These are phyloP conservation scores for Trachelus iudaicus DNA, from an alignment of 2,888 invertebrate genomes.

Conservation along the genomic window DNA sequence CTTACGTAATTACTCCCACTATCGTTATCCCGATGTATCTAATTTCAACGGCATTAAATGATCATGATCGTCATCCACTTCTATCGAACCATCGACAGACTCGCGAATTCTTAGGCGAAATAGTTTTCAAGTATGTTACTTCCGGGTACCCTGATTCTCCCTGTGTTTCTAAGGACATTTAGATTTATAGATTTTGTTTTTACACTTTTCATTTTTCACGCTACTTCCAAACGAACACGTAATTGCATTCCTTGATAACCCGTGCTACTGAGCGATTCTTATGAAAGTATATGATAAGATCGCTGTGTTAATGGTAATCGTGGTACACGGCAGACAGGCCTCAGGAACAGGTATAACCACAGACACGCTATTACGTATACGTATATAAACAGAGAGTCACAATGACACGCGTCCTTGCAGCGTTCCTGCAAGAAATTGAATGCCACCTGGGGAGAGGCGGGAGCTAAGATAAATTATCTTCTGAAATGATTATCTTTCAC, in stretches of 20 bases:
- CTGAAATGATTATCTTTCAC: conserved; percentile 2
- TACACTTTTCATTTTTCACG: not conserved
- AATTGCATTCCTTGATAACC: not conserved
- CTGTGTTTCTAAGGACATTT: too few relatives aligned
- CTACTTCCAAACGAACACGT: not conserved
- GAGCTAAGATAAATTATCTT: not conserved
- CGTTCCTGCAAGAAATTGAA: not conserved
- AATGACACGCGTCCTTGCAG: not conserved
- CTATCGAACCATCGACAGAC: not conserved
- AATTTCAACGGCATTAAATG: not conserved
- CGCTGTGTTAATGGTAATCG: not conserved
- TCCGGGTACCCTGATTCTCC: not conserved
- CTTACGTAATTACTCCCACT: conserved; percentile 28
- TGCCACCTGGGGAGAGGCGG: not conserved
- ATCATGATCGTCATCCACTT: not conserved
- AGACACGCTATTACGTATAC: not conserved
- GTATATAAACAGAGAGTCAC: not conserved
- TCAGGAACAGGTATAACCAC: not conserved
- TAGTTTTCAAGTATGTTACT: not conserved
- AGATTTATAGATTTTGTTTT: too few relatives aligned
- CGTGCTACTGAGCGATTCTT: not conserved
- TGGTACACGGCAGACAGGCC: not conserved
- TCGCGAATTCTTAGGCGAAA: not conserved
- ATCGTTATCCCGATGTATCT: not conserved
- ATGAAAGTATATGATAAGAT: not conserved